phyloP scores from a whole-genome alignment of 2,113 vertebrate species.

The Pyxicephalus adspersus region DNA sequence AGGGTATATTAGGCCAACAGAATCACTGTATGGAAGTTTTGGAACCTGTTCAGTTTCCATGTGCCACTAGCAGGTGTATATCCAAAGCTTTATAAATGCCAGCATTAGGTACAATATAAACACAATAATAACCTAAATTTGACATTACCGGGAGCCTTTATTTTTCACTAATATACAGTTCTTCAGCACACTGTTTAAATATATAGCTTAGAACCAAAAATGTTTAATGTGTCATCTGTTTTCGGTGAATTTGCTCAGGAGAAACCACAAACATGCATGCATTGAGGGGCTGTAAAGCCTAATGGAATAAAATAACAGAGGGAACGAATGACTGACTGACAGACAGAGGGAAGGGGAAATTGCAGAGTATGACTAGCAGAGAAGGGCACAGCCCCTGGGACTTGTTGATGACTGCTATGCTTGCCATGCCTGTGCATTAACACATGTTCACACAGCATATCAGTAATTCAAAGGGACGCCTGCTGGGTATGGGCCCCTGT shows the following conservation, averaged over 20 bases:
- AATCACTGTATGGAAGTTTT: no score
- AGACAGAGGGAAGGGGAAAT: conserved; percentile 1
- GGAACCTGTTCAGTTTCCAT: no score
- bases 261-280: background rate
- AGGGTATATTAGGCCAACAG: no score
- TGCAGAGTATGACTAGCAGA: conserved; percentile 2
- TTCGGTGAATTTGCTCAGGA: background rate
- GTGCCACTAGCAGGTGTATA: no score
- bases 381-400: conserved; percentile 30
- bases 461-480: conserved; percentile 29
- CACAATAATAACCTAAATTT: no score
- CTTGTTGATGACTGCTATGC: background rate
- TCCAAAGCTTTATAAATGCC: no score
- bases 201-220: no score
- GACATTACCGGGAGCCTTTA: no score
- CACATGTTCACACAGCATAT: conserved; percentile 43
- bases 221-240: no score
- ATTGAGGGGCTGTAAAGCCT: background rate
- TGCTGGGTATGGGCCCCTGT: conserved; percentile 35
- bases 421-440: conserved; percentile 11
- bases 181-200: no score
- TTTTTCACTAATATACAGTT: no score
- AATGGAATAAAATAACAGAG: conserved; percentile 9
- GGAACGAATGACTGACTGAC: conserved; percentile 53
- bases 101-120: no score